Evolutionary conservation across 1,140 invertebrate species (phyloP).

Genomic region (Subanguina moxae): DNA sequence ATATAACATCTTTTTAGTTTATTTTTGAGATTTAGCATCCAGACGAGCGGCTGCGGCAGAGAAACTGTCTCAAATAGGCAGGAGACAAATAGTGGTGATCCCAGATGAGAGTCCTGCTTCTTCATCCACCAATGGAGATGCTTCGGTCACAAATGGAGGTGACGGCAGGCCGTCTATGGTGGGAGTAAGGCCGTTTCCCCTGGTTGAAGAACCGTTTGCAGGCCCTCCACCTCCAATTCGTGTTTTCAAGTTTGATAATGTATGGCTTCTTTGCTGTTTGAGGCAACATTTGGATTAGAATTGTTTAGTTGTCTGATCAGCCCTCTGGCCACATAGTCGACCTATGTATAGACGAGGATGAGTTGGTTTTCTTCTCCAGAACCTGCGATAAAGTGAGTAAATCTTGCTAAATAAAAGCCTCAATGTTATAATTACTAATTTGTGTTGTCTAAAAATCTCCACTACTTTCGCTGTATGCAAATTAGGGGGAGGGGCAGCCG

Average conservation of each 20-base stretch:
- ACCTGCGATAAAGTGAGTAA: conserved; percentile 25
- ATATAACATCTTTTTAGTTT: not conserved
- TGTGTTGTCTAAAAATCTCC: too few species aligned
- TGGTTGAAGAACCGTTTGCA: not conserved
- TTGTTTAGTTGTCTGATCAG: conserved; percentile 37
- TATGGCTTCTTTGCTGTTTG: conserved; percentile 18
- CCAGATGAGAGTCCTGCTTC: not conserved
- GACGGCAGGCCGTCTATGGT: not conserved
- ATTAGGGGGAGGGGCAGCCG: too few species aligned
- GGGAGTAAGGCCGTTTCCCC: not conserved
- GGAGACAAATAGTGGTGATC: conserved; percentile 8
- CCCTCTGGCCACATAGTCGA: conserved; percentile 30
- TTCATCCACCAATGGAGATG: conserved; percentile 2
- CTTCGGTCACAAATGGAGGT: not conserved
- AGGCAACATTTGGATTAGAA: not conserved
- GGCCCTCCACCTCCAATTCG: conserved; percentile 17
- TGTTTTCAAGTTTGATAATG: conserved; percentile 34
- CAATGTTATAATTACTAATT: too few species aligned
- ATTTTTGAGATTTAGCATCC: not conserved
- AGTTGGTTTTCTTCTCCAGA: conserved; percentile 27
- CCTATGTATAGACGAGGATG: conserved; percentile 37
- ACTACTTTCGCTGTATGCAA: too few species aligned
- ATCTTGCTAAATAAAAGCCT: too few species aligned
- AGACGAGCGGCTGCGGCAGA: not conserved
- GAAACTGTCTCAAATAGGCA: conserved; percentile 11